Conservation (phyloP, 2,797 vertebrate genomes). For the Todus mexicanus region DNA sequence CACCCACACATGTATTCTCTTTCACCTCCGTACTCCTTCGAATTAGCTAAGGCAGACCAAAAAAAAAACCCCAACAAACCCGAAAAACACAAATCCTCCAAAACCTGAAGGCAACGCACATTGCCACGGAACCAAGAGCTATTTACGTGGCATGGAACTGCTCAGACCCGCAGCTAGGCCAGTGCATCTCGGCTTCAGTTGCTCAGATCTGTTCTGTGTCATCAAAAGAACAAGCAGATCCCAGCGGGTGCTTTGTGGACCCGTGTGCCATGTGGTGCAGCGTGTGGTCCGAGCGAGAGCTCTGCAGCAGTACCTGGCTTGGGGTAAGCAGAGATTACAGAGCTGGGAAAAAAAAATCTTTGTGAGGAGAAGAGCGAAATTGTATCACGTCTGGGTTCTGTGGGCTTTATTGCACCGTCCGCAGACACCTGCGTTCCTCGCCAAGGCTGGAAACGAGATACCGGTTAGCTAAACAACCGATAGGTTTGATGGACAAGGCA, state of each 20-base stretch:
- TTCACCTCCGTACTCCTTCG: slow-evolving; percentile 10
- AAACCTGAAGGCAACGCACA: neutral
- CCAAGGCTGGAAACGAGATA: neutral
- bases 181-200: rapidly evolving
- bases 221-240: neutral
- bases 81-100: neutral
- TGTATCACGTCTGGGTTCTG: rapidly evolving
- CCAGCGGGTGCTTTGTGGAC: rapidly evolving
- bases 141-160: neutral
- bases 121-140: neutral
- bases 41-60: neutral
- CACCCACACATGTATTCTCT: slow-evolving; percentile 5
- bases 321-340: neutral
- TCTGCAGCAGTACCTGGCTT: neutral
- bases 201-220: rapidly evolving
- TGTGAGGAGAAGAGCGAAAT: neutral
- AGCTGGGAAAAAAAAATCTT: neutral
- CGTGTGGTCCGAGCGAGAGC: neutral
- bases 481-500: neutral
- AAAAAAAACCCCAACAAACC: neutral
- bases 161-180: neutral
- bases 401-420: neutral
- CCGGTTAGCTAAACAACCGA: neutral
- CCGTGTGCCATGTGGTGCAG: rapidly evolving
- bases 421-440: neutral